Evolutionary conservation across 2,113 vertebrate genomes (phyloP), one percentile per base, ranked within the genome.

Genomic region (Aythya baeri): DNA sequence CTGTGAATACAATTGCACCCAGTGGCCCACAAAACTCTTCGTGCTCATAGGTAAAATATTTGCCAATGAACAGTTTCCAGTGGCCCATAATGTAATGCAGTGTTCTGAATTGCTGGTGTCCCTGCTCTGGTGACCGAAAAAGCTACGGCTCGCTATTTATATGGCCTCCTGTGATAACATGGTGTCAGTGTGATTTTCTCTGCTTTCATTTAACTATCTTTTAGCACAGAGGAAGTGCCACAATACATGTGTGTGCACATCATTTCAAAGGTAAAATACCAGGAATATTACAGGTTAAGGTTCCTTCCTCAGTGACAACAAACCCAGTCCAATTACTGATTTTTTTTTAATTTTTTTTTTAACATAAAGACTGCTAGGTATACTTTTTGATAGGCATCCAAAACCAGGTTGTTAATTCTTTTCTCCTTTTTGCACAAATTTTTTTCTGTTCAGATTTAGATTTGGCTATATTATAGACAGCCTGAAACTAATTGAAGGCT

Each of bases 11-110:
- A 80, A 15, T 27, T 2, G 36, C 55, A 91, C 58, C 34, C 72
- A 93, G 67, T 71, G 87, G 61, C 85, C 85, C 82, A 96, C 85
- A 88, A 89, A 95, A 74, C 84, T 89, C 61, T 65, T 83, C 22
- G 2, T 55, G 75, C 66, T 93, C 31, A 6, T 36, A 78, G 85
- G 50, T 77, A 88, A 83, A 94, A 74, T 83, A 90, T 65, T 91
- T 66, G 76, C 80, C 65, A 68, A 3, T 32, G 70, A 67, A 38
- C 43, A 61, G 59, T 68, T 93, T 59, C 68, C 0, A 1, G 17
- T 68, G 70, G 49, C 61, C 66, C 23, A 10, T 50, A 78, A 57
- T 9, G n/a, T 81, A 83, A 74, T 32, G 38, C 13, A 34, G 0
- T 50, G 25, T 62, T 78, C 61, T 57, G 52, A 67, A 54, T n/a